Evolutionary conservation across 1,140 invertebrate species (phyloP), one percentile per base, ranked within the genome.

Genomic region (Drosophila simulans): DNA sequence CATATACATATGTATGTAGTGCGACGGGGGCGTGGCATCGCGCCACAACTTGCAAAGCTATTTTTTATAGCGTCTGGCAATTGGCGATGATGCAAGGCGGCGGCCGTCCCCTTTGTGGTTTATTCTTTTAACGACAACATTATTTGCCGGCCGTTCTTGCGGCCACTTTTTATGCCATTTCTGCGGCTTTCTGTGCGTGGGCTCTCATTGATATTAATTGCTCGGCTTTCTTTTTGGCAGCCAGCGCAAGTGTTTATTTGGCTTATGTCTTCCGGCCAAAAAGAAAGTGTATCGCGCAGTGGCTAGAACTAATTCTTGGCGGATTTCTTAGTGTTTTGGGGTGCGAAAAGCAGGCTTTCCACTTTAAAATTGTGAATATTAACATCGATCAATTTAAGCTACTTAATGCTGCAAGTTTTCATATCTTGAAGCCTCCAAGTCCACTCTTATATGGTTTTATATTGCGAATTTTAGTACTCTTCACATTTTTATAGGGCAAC

Each of bases 201-300:
- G 68, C 42, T 40, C 65, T 48, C 68, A 71, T 71, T 70, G 68
- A 70, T 48, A 70, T 70, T 71, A 71, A 71, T 71, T 70, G 65
- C 52, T 70, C 43, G 51, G 64, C 46, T 56, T 54, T 45, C 35
- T 56, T 70, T 70, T 70, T 70, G 64, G 66, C 59, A 39, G 37
- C 20, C 45, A 68, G 59, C 31, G 64, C 64, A 70, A 70, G 66
- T 70, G 66, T 70, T 70, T 69, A 70, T 57, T 57, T 70, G 66
- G 66, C 43, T 57, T 48, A 71, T 71, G 63, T 42, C 52, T 49
- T 70, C 65, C 53, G 65, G 52, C 43, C 68, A 27, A 49, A 69
- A 53, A 13, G 64, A 31, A 17, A 55, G 51, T 42, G 42, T 17
- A 25, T 7, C 4, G 11, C 27, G 1, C 4, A 27, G n/a, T 56